Conservation (phyloP, 2,113 vertebrate species). For the Fregetta grallaria region DNA sequence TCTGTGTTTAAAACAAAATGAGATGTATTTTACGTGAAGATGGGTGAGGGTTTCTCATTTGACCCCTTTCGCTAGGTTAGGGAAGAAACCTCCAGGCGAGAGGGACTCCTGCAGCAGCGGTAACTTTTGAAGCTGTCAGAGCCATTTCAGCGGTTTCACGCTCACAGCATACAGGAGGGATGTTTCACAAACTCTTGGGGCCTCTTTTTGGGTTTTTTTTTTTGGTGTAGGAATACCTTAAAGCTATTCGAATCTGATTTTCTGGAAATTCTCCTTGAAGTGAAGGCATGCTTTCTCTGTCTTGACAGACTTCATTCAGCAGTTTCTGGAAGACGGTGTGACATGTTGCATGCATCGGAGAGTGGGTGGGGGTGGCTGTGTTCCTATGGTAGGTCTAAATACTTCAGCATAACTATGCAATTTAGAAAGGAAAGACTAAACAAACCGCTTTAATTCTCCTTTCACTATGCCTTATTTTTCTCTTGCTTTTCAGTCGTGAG, state of each 20-base stretch:
- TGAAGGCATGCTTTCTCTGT: not conserved
- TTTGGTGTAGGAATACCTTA: not conserved
- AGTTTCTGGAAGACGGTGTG: not conserved
- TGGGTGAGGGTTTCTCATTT: not conserved
- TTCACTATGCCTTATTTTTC: not conserved
- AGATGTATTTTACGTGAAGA: not conserved
- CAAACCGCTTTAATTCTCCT: not conserved
- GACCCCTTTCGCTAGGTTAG: not conserved
- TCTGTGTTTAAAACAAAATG: not conserved
- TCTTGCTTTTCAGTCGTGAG: not conserved
- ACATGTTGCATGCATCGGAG: rapidly evolving
- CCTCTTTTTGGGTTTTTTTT: not conserved
- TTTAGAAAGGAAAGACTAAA: not conserved
- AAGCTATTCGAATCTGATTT: not conserved
- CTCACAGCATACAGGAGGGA: not conserved
- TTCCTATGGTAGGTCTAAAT: not conserved
- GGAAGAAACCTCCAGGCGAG: not conserved
- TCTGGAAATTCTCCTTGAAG: not conserved
- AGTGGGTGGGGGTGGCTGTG: not conserved
- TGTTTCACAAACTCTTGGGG: not conserved
- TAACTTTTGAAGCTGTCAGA: not conserved
- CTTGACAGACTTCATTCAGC: not conserved
- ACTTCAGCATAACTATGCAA: not conserved
- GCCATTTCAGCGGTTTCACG: rapidly evolving
- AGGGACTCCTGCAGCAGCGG: not conserved